phyloP scores from a whole-genome alignment of 2,113 vertebrate genomes.

The Poicephalus meyeri region DNA sequence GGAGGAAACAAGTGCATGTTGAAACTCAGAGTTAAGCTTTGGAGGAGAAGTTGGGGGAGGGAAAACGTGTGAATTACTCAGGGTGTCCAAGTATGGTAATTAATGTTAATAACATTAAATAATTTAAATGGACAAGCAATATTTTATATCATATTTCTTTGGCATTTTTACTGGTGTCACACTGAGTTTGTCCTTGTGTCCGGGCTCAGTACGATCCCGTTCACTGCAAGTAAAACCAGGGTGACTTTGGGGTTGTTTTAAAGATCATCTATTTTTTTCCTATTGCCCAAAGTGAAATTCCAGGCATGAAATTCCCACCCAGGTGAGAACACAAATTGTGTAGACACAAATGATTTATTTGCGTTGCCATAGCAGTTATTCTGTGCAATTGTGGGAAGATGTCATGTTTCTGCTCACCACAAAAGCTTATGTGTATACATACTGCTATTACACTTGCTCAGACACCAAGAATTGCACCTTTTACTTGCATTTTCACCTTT shows the following conservation, averaged over 20 bases:
- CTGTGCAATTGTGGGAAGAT: neutral
- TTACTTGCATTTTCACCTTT: neutral
- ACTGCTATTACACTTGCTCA: neutral
- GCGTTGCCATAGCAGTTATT: neutral
- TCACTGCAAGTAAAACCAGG: neutral
- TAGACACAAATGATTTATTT: neutral
- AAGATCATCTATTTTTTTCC: neutral
- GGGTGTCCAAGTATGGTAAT: neutral
- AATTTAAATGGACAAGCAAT: conserved; percentile 52
- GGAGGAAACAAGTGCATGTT: neutral
- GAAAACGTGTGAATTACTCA: neutral
- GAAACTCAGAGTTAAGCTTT: neutral
- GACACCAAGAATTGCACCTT: neutral
- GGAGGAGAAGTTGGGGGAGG: neutral
- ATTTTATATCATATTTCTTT: conserved; percentile 35
- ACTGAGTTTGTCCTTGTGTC: conserved; percentile 35
- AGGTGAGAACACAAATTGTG: neutral
- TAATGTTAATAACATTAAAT: conserved; percentile 50
- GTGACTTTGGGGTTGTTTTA: neutral
- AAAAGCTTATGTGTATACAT: neutral
- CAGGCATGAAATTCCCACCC: neutral
- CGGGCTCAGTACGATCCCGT: neutral
- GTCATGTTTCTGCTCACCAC: neutral
- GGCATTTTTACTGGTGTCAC: conserved; percentile 50
- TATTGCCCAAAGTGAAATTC: neutral